phyloP scores from a whole-genome alignment of 2,888 invertebrate genomes.

The Diarsia mendica region DNA sequence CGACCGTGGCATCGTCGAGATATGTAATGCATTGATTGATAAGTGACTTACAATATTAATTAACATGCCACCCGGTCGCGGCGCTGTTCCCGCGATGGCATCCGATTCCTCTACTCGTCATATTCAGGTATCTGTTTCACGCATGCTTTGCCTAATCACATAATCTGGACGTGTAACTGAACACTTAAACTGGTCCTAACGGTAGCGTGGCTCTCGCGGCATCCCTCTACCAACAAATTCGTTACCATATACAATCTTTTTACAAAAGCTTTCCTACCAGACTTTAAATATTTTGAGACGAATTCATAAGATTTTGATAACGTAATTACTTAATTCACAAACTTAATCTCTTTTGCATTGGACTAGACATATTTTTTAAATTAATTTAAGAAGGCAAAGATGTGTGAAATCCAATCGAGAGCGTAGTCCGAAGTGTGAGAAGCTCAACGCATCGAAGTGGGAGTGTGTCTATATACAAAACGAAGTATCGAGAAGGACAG shows the following conservation, averaged over 20 bases:
- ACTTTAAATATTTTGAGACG: slow-evolving; percentile 75
- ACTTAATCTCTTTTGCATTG: slow-evolving; percentile 89
- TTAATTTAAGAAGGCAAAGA: slow-evolving; percentile 89
- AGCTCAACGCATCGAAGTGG: slow-evolving; percentile 72
- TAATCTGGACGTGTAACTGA: slow-evolving; percentile 88
- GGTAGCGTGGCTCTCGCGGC: slow-evolving; percentile 74
- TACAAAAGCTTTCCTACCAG: slow-evolving; percentile 79
- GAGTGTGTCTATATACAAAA: slow-evolving; percentile 83
- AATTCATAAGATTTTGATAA: slow-evolving; percentile 72
- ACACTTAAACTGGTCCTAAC: slow-evolving; percentile 87
- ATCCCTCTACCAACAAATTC: slow-evolving; percentile 76
- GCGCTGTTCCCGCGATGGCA: slow-evolving; percentile 56
- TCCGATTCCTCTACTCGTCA: slow-evolving; percentile 71
- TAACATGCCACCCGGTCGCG: slow-evolving; percentile 66
- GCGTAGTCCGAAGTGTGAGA: slow-evolving; percentile 76
- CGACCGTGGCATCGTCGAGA: slow-evolving; percentile 76
- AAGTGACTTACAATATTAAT: slow-evolving; percentile 72
- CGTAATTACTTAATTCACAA: slow-evolving; percentile 84
- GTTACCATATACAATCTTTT: slow-evolving; percentile 78
- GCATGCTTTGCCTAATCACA: slow-evolving; percentile 88
- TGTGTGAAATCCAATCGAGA: slow-evolving; percentile 86
- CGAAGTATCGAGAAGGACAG: slow-evolving; percentile 77
- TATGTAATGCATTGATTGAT: slow-evolving; percentile 75
- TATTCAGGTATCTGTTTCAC: slow-evolving; percentile 85
- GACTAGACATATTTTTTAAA: slow-evolving; percentile 88